These are phyloP conservation scores for Myotis myotis DNA, from an alignment of 2,797 vertebrate genomes.

Conservation along the genomic window DNA sequence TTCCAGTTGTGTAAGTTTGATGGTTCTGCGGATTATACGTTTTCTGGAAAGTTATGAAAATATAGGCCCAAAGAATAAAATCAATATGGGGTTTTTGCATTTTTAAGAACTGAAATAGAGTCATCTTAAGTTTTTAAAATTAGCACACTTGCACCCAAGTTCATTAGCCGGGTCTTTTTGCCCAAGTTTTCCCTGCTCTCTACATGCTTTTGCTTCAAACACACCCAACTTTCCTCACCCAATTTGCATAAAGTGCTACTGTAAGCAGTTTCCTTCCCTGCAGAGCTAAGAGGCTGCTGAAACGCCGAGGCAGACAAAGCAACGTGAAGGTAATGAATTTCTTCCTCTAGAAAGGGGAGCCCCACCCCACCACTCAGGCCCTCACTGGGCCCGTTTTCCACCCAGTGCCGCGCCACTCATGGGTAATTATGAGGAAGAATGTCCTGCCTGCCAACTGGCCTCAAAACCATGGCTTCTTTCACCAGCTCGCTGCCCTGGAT, in stretches of 20 bases:
- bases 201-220: background rate
- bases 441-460: conserved; percentile 27
- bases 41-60: conserved; percentile 18
- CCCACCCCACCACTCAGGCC: background rate
- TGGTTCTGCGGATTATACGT: background rate
- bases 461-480: background rate
- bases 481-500: background rate
- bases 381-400: background rate
- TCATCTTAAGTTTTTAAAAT: background rate
- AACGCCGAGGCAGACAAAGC: background rate
- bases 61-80: background rate
- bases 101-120: conserved; percentile 27
- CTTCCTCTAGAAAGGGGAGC: conserved; percentile 8
- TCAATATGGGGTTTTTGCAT: background rate
- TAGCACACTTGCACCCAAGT: background rate
- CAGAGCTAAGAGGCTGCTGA: background rate
- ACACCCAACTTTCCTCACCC: background rate
- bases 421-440: background rate
- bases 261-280: background rate
- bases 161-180: background rate
- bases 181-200: background rate
- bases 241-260: background rate
- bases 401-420: background rate
- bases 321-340: background rate
- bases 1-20: background rate